Conservation (phyloP, 2,888 invertebrate genomes). For the Epinotia ramella region DNA sequence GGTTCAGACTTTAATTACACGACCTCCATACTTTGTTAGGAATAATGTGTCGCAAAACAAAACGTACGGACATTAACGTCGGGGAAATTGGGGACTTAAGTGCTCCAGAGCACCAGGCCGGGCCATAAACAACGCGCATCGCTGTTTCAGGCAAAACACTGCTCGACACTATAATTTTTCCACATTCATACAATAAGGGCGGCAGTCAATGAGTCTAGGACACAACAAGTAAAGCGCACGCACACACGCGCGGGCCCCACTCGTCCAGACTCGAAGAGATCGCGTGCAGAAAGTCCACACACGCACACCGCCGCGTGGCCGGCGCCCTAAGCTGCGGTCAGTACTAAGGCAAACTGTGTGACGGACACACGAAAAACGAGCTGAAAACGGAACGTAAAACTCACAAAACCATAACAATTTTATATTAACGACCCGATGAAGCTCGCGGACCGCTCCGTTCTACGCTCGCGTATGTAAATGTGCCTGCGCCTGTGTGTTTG, state of each 20-base stretch:
- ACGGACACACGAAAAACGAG: slow-evolving; percentile 85
- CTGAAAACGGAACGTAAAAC: slow-evolving; percentile 81
- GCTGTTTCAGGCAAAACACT: slow-evolving; percentile 81
- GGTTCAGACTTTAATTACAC: slow-evolving; percentile 70
- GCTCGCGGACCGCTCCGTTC: slow-evolving; percentile 55
- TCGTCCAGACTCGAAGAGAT: slow-evolving; percentile 77
- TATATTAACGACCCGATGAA: slow-evolving; percentile 38
- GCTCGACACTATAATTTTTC: slow-evolving; percentile 83
- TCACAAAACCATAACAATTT: slow-evolving; percentile 64
- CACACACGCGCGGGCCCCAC: slow-evolving; percentile 78
- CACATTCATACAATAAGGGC: slow-evolving; percentile 85
- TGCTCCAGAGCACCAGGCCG: slow-evolving; percentile 64
- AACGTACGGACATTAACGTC: slow-evolving; percentile 74
- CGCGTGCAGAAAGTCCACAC: slow-evolving; percentile 85
- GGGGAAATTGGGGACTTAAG: slow-evolving; percentile 81
- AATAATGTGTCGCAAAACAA: slow-evolving; percentile 76
- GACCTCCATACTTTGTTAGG: slow-evolving; percentile 66
- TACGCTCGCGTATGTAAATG: slow-evolving; percentile 75
- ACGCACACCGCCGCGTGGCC: slow-evolving; percentile 79
- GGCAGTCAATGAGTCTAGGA: slow-evolving; percentile 85
- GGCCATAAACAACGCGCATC: slow-evolving; percentile 80
- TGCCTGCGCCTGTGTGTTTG: slow-evolving; percentile 76
- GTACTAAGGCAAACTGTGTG: slow-evolving; percentile 85
- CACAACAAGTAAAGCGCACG: slow-evolving; percentile 79
- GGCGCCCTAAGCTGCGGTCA: slow-evolving; percentile 85